These are phyloP conservation scores for Turnix velox DNA, from an alignment of 2,113 vertebrate genomes.

Conservation along the genomic window DNA sequence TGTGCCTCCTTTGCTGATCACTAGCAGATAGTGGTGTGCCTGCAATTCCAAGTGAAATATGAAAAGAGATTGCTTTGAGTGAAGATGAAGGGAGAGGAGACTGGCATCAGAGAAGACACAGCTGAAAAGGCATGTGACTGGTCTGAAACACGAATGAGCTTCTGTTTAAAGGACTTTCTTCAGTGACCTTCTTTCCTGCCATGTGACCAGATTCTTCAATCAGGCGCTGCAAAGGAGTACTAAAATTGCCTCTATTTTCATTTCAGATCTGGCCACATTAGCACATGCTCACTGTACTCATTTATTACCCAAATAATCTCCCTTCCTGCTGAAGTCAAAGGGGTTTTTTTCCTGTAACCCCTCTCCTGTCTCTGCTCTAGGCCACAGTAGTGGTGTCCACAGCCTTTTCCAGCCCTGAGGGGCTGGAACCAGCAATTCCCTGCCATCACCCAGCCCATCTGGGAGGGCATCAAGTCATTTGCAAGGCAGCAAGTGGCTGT, in stretches of 20 bases:
- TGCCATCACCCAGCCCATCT: not conserved
- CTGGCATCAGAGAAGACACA: not conserved
- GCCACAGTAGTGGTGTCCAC: not conserved
- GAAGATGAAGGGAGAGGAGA: conserved; percentile 4
- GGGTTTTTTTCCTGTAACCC: not conserved
- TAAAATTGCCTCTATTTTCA: conserved; percentile 6
- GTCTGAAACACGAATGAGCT: conserved; percentile 38
- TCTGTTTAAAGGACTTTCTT: conserved; percentile 27
- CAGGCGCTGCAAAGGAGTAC: not conserved
- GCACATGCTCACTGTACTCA: not conserved
- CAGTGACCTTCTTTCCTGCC: conserved; percentile 25
- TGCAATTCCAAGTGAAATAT: conserved; percentile 11
- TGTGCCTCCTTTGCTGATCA: not conserved
- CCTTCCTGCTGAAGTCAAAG: not conserved
- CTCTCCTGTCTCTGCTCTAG: not conserved
- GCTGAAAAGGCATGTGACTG: conserved; percentile 38
- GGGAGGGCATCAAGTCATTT: not conserved
- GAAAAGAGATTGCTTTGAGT: not conserved
- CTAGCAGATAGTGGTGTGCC: not conserved
- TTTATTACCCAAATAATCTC: not conserved
- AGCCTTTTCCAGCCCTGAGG: not conserved
- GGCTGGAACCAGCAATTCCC: not conserved
- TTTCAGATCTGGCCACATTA: not conserved
- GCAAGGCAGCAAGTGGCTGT: not conserved
- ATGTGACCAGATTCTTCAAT: conserved; percentile 47